A percentile compares a stretch with the other conserved stretches of the same genome.
These are phyloP conservation scores for Drosophila fulvimacula DNA, from an alignment of 2,888 invertebrate species.

Conservation along the genomic window DNA sequence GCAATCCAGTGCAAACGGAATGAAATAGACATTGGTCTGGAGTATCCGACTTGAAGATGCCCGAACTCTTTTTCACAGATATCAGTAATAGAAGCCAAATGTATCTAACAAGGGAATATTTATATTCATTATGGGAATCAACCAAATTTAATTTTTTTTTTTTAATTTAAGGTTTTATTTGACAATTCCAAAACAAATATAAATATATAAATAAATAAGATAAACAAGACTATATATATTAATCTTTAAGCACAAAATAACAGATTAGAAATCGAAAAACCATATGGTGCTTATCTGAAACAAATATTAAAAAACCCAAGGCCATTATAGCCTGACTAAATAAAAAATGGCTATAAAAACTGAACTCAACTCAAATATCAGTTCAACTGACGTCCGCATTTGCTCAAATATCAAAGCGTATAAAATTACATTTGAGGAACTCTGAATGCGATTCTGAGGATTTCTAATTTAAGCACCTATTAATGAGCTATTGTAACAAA, in stretches of 20 bases:
- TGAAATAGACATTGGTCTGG: background rate
- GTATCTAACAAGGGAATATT: too few species aligned
- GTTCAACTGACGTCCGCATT: background rate
- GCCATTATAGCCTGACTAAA: too few species aligned
- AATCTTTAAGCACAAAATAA: too few species aligned
- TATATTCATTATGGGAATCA: too few species aligned
- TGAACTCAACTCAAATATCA: background rate
- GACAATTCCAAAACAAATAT: too few species aligned
- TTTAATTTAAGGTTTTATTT: too few species aligned
- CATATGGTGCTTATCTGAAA: background rate
- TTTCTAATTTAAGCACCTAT: constrained; percentile 12
- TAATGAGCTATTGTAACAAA: constrained; percentile 32
- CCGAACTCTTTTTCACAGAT: background rate
- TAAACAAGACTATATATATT: too few species aligned
- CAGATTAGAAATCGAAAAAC: too few species aligned
- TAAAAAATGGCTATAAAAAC: background rate
- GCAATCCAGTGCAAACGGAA: background rate
- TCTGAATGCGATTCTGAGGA: background rate
- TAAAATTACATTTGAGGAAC: background rate
- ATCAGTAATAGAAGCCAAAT: background rate
- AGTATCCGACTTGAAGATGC: background rate
- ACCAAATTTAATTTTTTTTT: too few species aligned
- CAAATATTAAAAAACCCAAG: too few species aligned
- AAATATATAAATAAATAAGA: too few species aligned
- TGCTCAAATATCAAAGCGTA: background rate